Evolutionary conservation across 1,140 invertebrate genomes (phyloP), one percentile per base, ranked within the genome.

Genomic region (Achatina immaculata): DNA sequence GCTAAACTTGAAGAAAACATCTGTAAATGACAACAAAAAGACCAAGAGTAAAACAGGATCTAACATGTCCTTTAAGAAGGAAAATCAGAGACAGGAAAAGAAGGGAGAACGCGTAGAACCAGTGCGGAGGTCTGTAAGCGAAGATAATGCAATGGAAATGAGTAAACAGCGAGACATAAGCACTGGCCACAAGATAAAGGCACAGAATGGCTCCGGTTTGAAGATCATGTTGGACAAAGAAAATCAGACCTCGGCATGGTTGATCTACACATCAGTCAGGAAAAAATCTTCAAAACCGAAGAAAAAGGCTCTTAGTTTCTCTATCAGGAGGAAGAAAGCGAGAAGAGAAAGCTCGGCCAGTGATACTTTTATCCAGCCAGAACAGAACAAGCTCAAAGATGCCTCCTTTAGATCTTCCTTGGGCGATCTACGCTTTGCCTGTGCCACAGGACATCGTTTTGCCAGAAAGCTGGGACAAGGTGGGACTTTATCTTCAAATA

Each of bases 61-160:
- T n/a, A 82, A 78, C 73, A 14, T 36, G 14, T 43, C 45, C 28
- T 48, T 43, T 71, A 79, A 79, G 77, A 74, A 79, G 31, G 75
- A 69, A 62, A 43, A 62, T 65, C 38, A 28, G 45, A 42, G 11
- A 40, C 40, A 74, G 9, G 55, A 43, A 28, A 28, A 62, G 21
- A n/a, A n/a, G n/a, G n/a, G n/a, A n/a, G n/a, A n/a, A n/a, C n/a
- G n/a, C n/a, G n/a, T n/a, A n/a, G n/a, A n/a, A n/a, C n/a, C n/a
- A 73, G 55, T 16, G n/a, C n/a, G n/a, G n/a, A n/a, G n/a, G n/a
- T n/a, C n/a, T n/a, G n/a, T n/a, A n/a, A n/a, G n/a, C n/a, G n/a
- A n/a, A n/a, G n/a, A n/a, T n/a, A n/a, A n/a, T n/a, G n/a, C n/a
- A n/a, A 40, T 34, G 38, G 55, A 71, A 43, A 34, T 1, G 34